These are phyloP conservation scores for Geothlypis trichas DNA, from an alignment of 2,113 vertebrate genomes.

Conservation along the genomic window DNA sequence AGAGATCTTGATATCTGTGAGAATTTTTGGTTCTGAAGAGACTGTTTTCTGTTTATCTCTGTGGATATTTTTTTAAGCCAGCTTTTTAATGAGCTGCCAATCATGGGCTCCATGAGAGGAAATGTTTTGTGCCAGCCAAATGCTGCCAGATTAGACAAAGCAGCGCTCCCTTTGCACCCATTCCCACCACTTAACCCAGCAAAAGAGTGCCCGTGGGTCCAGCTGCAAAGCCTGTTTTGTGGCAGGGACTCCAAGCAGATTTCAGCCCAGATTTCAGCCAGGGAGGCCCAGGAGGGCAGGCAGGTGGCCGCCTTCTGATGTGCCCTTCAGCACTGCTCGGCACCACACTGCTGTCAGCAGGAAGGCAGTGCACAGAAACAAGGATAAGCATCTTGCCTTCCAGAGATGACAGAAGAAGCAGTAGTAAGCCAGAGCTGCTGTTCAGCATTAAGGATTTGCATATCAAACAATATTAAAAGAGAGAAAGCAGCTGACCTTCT, in stretches of 20 bases:
- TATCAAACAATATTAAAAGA: not conserved
- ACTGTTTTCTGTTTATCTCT: not conserved
- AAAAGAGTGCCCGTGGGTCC: not conserved
- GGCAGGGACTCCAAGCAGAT: not conserved
- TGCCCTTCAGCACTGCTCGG: not conserved
- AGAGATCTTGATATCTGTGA: not conserved
- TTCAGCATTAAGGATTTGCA: not conserved
- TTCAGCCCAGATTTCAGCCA: not conserved
- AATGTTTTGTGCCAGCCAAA: not conserved
- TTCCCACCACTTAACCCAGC: slow-evolving; percentile 10
- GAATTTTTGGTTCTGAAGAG: not conserved
- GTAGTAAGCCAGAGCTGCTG: not conserved
- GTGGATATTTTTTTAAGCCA: not conserved
- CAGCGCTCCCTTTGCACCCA: not conserved
- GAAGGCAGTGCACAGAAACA: not conserved
- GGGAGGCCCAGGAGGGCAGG: not conserved
- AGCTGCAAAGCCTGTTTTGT: not conserved
- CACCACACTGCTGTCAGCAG: not conserved
- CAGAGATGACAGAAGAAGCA: not conserved
- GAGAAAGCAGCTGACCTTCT: not conserved
- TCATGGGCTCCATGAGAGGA: not conserved
- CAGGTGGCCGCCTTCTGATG: not conserved
- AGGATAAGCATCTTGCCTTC: not conserved
- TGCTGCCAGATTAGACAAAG: not conserved
- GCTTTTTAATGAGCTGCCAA: slow-evolving; percentile 13